Base-by-base conservation (phyloP, 2,113 vertebrate genomes). In the Trichomycterus rosablanca region DNA sequence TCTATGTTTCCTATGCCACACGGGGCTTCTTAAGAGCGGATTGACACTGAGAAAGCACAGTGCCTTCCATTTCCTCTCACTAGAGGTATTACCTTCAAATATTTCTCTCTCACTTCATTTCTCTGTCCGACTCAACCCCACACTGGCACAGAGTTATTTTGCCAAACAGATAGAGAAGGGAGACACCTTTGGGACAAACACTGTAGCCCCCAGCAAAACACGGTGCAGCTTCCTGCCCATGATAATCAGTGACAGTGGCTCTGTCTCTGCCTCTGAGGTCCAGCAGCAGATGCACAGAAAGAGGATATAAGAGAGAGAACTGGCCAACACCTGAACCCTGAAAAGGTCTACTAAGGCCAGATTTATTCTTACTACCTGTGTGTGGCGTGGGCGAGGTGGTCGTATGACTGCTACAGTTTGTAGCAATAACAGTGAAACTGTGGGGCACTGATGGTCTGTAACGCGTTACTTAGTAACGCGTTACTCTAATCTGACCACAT, bases 61-160 rank as follows among this genome's bases (percentile, higher is more conserved):
- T 71, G 67, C 75, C 66, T 74, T 80, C 73, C 76, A 79, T 78
- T 78, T 80, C 76, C 81, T 55, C 83, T 76, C 66, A 66, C 42
- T 66, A 77, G 81, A 79, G 73, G 71, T 75, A 83, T 85, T 86
- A 85, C 81, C 80, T 84, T 81, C 80, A 82, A 80, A 83, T 77
- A 77, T 79, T 74, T 68, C 26, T 84, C 80, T 76, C 26, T 55
- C 70, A 72, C 60, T 59, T 64, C 73, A 51, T 73, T 71, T 32
- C 44, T 40, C 18, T 59, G 48, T 50, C 63, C 22, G 12, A 34
- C 48, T 63, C 44, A 48, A 32, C 50, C 50, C 18, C 19, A 24
- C 35, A 46, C 39, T 22, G 26, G 42, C 50, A 56, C 35, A 61
- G n/a, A n/a, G 39, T 16, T 30, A 30, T 51, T 16, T 56, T 67